These are phyloP conservation scores for Pinna nobilis DNA, from an alignment of 1,140 invertebrate species.

Conservation along the genomic window DNA sequence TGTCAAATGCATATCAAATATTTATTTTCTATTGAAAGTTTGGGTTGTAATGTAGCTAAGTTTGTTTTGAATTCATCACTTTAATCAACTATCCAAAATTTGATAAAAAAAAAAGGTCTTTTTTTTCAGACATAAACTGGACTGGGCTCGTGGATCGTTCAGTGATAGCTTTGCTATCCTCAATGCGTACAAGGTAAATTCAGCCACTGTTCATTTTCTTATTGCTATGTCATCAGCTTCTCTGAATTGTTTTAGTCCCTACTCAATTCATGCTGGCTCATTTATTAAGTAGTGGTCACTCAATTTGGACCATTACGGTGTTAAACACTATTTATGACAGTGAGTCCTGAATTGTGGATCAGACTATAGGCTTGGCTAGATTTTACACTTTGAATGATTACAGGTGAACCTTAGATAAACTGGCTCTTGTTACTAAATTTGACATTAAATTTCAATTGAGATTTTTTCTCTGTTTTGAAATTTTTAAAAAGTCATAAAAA, in stretches of 20 bases:
- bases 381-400: too few relatives aligned
- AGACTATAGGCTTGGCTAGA: too few relatives aligned
- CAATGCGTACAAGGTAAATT: conserved; percentile 84
- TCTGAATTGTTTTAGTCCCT: too few relatives aligned
- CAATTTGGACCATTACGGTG: not conserved
- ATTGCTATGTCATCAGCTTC: not conserved
- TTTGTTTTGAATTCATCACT: not conserved
- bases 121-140: conserved; percentile 78
- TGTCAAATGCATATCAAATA: not conserved
- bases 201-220: not conserved
- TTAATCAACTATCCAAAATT: not conserved
- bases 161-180: conserved; percentile 91
- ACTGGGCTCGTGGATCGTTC: conserved; percentile 86
- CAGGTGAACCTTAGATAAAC: too few relatives aligned
- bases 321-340: not conserved
- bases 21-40: not conserved
- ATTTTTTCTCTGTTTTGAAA: too few relatives aligned
- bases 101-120: not conserved
- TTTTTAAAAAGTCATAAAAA: too few relatives aligned
- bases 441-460: too few relatives aligned
- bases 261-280: too few relatives aligned
- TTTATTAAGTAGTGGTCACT: not conserved
- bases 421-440: too few relatives aligned
- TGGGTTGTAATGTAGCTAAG: too few relatives aligned
- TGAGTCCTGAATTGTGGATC: too few relatives aligned